These are phyloP conservation scores for Napeogenes inachia DNA, from an alignment of 2,888 invertebrate species.

Conservation along the genomic window DNA sequence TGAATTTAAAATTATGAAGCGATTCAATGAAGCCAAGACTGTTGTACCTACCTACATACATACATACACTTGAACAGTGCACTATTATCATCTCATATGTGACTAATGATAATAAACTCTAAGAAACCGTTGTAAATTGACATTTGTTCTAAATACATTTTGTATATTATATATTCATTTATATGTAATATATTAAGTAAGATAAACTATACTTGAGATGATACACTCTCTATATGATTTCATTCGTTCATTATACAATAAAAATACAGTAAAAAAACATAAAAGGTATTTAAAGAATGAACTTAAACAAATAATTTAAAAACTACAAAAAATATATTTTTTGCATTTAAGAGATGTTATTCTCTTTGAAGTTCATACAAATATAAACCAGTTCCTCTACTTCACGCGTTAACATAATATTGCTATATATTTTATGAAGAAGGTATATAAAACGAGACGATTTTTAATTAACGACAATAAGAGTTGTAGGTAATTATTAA, in stretches of 20 bases:
- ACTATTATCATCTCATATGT: constrained; percentile 22
- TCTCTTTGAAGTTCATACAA: no score
- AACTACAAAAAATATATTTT: constrained; percentile 9
- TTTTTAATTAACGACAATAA: neutral
- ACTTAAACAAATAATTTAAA: no score
- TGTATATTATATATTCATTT: neutral
- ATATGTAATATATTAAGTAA: neutral
- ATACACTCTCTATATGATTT: no score
- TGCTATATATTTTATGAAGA: constrained; percentile 21
- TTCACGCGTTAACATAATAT: constrained; percentile 56
- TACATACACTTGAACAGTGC: constrained; percentile 18
- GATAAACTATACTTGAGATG: neutral
- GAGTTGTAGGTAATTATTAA: neutral
- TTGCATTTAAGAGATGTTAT: constrained; percentile 52
- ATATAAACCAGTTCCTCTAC: constrained; percentile 58
- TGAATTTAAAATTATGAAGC: constrained; percentile 41
- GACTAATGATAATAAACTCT: constrained; percentile 9
- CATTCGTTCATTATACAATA: no score
- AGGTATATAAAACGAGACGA: neutral
- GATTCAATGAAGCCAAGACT: constrained; percentile 31
- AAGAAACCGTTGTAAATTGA: neutral
- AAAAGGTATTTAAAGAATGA: no score
- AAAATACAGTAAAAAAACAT: no score
- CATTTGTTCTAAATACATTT: neutral
- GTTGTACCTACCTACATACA: no score